phyloP scores from a whole-genome alignment of 1,140 invertebrate genomes.

The Drosophila sp. region DNA sequence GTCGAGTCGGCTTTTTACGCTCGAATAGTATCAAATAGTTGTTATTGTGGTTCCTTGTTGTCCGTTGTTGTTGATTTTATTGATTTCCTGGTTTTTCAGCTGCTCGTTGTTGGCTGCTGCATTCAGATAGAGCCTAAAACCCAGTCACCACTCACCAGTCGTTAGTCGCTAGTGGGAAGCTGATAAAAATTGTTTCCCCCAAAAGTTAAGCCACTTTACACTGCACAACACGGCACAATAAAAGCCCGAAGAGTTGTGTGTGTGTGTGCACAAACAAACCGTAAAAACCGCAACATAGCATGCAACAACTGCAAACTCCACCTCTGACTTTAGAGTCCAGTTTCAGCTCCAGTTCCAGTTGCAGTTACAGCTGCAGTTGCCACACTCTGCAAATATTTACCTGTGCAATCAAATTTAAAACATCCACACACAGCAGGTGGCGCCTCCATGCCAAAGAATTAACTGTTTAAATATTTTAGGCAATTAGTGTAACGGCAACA shows the following conservation, averaged over 20 bases:
- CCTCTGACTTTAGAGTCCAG: neutral
- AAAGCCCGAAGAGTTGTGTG: conserved; percentile 52
- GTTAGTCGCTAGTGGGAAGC: conserved; percentile 4
- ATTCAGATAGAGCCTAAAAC: conserved; percentile 69
- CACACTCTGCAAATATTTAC: conserved; percentile 69
- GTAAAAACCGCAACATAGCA: conserved; percentile 75
- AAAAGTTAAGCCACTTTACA: conserved; percentile 76
- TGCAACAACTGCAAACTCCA: neutral
- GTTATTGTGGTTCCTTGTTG: conserved; percentile 17
- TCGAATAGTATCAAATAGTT: conserved; percentile 58
- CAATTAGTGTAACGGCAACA: conserved; percentile 65
- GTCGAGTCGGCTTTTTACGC: conserved; percentile 53
- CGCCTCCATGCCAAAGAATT: conserved; percentile 53
- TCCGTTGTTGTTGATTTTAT: conserved; percentile 70
- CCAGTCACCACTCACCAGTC: conserved; percentile 41
- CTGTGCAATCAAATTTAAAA: conserved; percentile 79
- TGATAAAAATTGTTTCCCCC: conserved; percentile 43
- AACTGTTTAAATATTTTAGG: conserved; percentile 80
- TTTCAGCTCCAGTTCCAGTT: conserved; percentile 2
- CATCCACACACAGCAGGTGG: conserved; percentile 40
- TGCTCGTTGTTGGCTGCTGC: conserved; percentile 14
- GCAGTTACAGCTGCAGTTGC: neutral
- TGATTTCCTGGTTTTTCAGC: conserved; percentile 57
- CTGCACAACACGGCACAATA: conserved; percentile 50
- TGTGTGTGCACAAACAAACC: conserved; percentile 72